Conservation (phyloP, 2,797 vertebrate genomes). For the Rhinatrema bivittatum region DNA sequence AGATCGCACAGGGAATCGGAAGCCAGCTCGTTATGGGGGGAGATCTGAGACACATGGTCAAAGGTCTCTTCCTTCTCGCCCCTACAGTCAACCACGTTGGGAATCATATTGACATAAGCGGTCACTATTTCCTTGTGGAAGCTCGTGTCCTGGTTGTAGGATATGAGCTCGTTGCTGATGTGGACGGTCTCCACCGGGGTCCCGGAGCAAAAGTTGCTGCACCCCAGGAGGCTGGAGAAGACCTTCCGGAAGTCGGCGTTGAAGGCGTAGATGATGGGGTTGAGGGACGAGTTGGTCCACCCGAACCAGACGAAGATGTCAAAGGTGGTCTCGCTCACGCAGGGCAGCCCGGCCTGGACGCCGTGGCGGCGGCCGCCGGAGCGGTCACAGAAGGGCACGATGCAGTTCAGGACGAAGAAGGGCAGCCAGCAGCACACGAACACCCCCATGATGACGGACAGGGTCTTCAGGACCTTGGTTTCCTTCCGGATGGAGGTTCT, state of each 20-base stretch:
- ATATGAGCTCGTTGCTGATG: constrained; percentile 86
- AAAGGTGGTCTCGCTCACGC: constrained; percentile 89
- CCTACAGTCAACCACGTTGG: constrained; percentile 68
- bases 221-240: constrained; percentile 82
- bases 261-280: constrained; percentile 92
- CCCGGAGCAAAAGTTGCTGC: constrained; percentile 63
- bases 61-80: constrained; percentile 64
- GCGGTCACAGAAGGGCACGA: constrained; percentile 82
- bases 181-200: constrained; percentile 79
- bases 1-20: constrained; percentile 71
- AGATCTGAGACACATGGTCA: constrained; percentile 63
- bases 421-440: constrained; percentile 96
- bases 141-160: constrained; percentile 79
- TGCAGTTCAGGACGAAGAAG: constrained; percentile 89
- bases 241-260: constrained; percentile 89
- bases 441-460: constrained; percentile 89
- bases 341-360: constrained; percentile 66
- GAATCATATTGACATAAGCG: constrained; percentile 78
- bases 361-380: constrained; percentile 43
- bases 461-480: constrained; percentile 88
- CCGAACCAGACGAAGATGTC: constrained; percentile 93
- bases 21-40: constrained; percentile 59
- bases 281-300: constrained; percentile 92
- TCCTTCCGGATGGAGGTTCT: constrained; percentile 80
- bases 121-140: constrained; percentile 71